Base-by-base conservation (phyloP, 2,888 invertebrate species). In the Tortrix viridana region DNA sequence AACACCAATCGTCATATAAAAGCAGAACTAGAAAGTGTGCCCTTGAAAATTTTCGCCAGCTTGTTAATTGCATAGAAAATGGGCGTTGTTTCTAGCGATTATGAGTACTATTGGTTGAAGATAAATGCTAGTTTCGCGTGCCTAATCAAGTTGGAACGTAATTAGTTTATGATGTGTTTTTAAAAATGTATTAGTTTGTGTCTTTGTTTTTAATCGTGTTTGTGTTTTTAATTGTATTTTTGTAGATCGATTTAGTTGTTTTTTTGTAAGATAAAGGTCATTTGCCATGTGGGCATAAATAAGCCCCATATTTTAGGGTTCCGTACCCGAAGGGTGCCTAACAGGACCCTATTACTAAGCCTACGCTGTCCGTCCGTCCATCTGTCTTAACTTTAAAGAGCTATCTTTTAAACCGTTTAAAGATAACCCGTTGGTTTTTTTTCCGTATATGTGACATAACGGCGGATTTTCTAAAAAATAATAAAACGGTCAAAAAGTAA, bases 31-130 rank as follows among this genome's bases (percentile, higher is more conserved):
- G 81, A 80, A 79, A 81, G 77, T 70, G 68, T 73, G 88, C 73
- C 89, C 89, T 89, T 89, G 87, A 77, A 72, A 78, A 79, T 77
- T 58, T 63, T 82, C 76, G 72, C 72, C 74, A 72, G 71, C 69
- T 70, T 65, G 75, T 71, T 81, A 79, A 81, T 79, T 76, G 71
- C 65, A 50, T 50, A 54, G 59, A 53, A 57, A 56, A 62, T 43
- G 53, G 52, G 63, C 43, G 63, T 48, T 43, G 38, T 41, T 58
- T 52, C n/a, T 3, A 32, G 32, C 46, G 20, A 47, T 57, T 22
- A 63, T 38, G 46, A 46, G 23, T 26, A 56, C 56, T 52, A 47
- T 18, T 16, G 38, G 44, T 18, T 56, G 16, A 38, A 38, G 62
- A 57, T 56, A 52, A 62, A 62, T 23, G 62, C 50, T 41, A 62